A percentile compares a stretch with the other conserved stretches of the same genome.
phyloP scores from a whole-genome alignment of 2,888 invertebrate genomes.

The Macaria notata region DNA sequence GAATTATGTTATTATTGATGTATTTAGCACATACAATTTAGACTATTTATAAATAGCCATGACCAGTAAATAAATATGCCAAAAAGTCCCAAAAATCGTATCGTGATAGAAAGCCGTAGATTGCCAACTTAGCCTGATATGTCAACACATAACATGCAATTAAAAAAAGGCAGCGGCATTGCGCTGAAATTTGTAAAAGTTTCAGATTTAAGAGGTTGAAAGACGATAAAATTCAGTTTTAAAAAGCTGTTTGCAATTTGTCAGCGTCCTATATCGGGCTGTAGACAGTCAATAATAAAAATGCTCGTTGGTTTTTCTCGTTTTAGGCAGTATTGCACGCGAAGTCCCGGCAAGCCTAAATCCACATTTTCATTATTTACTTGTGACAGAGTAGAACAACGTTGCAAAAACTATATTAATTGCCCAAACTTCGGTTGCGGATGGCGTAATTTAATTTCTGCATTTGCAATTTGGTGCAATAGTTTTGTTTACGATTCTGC shows the following conservation, averaged over 20 bases:
- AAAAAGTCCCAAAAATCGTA: background rate
- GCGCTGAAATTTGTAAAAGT: conserved; percentile 46
- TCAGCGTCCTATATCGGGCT: conserved; percentile 70
- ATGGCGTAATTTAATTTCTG: conserved; percentile 50
- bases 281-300: conserved; percentile 75
- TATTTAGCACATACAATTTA: no score
- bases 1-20: no score
- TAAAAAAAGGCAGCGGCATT: conserved; percentile 53
- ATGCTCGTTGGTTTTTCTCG: conserved; percentile 63
- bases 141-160: conserved; percentile 56
- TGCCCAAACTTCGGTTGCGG: conserved; percentile 54
- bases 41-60: no score
- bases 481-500: conserved; percentile 22
- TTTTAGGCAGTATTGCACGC: conserved; percentile 74
- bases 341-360: conserved; percentile 58
- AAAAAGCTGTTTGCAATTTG: conserved; percentile 71
- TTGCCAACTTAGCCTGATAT: conserved; percentile 45
- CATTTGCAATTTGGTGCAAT: conserved; percentile 36
- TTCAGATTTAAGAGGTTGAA: conserved; percentile 48
- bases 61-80: no score
- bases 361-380: conserved; percentile 67
- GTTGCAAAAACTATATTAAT: conserved; percentile 68
- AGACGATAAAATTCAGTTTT: conserved; percentile 53
- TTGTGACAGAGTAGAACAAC: conserved; percentile 62
- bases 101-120: conserved; percentile 29